These are phyloP conservation scores for Philotrypesis tridentata DNA, from an alignment of 1,140 invertebrate genomes.

Conservation along the genomic window DNA sequence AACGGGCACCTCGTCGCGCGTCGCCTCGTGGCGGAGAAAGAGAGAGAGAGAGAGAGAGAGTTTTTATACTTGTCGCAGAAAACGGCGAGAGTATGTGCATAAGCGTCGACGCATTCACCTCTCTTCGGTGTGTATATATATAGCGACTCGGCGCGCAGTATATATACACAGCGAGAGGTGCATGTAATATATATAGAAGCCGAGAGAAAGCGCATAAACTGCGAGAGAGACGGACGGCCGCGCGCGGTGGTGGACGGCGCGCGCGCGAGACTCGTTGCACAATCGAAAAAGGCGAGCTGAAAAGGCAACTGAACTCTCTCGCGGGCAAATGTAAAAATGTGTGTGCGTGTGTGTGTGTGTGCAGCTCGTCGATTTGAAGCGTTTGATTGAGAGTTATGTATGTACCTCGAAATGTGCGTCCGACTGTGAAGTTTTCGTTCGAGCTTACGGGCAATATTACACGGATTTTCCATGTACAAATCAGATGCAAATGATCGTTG, in stretches of 20 bases:
- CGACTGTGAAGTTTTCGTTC: not conserved
- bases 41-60: not conserved
- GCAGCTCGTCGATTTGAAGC: not conserved
- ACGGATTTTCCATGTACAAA: not conserved
- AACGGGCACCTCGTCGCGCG: not conserved
- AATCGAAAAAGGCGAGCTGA: slow-evolving; percentile 32
- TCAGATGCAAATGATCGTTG: not conserved
- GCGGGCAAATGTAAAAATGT: not conserved
- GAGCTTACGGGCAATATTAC: too few relatives aligned
- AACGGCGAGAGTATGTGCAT: not conserved
- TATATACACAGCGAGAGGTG: too few relatives aligned
- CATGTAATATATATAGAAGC: not conserved
- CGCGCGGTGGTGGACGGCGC: not conserved
- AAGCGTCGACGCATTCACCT: not conserved
- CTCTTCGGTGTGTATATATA: not conserved
- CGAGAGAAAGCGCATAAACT: not conserved
- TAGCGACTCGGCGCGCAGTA: too few relatives aligned
- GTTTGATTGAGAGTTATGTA: slow-evolving; percentile 1
- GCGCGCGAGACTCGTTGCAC: not conserved
- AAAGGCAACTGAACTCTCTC: slow-evolving; percentile 18
- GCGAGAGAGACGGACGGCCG: slow-evolving; percentile 12
- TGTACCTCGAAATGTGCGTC: too few relatives aligned
- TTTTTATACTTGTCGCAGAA: not conserved
- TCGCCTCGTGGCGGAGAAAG: too few relatives aligned
- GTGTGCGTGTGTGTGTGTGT: too few relatives aligned